A percentile compares a stretch with the other conserved stretches of the same genome.
phyloP scores from a whole-genome alignment of 2,888 invertebrate genomes.

The Ashinkailepas kermadecensis region DNA sequence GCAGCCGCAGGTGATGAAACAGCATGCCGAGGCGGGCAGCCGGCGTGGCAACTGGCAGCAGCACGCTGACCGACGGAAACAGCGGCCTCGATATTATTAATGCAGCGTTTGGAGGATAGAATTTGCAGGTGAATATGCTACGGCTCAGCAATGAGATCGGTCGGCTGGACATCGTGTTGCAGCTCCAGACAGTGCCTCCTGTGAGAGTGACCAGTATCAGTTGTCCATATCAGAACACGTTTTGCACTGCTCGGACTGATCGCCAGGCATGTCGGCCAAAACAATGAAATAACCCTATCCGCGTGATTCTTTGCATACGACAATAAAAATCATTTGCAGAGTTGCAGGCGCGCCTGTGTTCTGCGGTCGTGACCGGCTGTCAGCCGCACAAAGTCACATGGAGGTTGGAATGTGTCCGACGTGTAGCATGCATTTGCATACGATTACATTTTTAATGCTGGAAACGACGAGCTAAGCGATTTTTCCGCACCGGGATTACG shows the following conservation, averaged over 20 bases:
- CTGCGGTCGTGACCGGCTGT: background rate
- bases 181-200: too few species aligned
- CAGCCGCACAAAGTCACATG: constrained; percentile 3
- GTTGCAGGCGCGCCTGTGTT: background rate
- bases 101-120: too few species aligned
- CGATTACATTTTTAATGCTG: constrained; percentile 7
- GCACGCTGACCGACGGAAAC: too few species aligned
- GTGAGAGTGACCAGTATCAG: background rate
- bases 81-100: too few species aligned
- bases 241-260: background rate
- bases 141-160: too few species aligned
- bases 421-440: constrained; percentile 17
- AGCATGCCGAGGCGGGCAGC: too few species aligned
- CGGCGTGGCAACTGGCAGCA: too few species aligned
- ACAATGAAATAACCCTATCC: constrained; percentile 14
- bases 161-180: too few species aligned
- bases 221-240: background rate
- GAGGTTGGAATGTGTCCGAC: background rate
- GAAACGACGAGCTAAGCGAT: background rate
- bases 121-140: too few species aligned
- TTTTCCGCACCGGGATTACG: background rate
- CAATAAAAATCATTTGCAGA: background rate
- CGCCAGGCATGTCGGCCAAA: background rate
- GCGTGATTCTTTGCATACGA: constrained; percentile 9
- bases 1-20: too few species aligned